Evolutionary conservation across 2,113 vertebrate genomes (phyloP), one percentile per base, ranked within the genome.

Genomic region (Alouatta palliata): DNA sequence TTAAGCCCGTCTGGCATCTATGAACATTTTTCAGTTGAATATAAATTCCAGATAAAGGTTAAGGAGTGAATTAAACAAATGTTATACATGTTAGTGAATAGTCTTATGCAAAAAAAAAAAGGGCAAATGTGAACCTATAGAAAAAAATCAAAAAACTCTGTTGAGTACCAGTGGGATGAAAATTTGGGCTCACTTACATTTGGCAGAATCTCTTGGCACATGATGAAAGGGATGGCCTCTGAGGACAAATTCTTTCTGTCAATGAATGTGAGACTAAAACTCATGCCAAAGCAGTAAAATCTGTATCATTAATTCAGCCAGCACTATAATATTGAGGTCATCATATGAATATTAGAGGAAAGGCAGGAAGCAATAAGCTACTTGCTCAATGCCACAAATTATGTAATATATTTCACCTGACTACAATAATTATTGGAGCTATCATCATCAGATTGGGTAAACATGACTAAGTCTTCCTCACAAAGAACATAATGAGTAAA

Each of bases 31-130:
- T 40, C 40, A 79, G 21, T 66, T 87, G 76, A 96, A 92, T 87
- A 89, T 90, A 94, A 95, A 96, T 96, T 92, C 61, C 30, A 89
- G 25, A 37, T 95, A 95, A 96, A 94, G 58, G 77, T 95, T 91
- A 95, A 87, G 75, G 73, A 81, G 21, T 80, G 5, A 30, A 94
- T 81, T 87, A 81, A 86, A 92, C 73, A 98, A 93, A 96, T 76
- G 37, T 88, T 47, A 81, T 4, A 90, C 2, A 64, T 56, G 64
- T 88, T 91, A 70, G 37, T 70, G 91, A 35, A 90, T 7, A 70
- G 8, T 1, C 54, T 85, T 95, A 61, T 45, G 40, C 52, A 92
- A 56, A 92, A 90, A 43, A 90, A 43, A 6, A 91, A 82, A 82
- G 45, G 49, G 13, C 40, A 92, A 90, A 35, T 43, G 21, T 64